These are phyloP conservation scores for Vulpes vulpes DNA, from an alignment of 2,113 vertebrate genomes.

Conservation along the genomic window DNA sequence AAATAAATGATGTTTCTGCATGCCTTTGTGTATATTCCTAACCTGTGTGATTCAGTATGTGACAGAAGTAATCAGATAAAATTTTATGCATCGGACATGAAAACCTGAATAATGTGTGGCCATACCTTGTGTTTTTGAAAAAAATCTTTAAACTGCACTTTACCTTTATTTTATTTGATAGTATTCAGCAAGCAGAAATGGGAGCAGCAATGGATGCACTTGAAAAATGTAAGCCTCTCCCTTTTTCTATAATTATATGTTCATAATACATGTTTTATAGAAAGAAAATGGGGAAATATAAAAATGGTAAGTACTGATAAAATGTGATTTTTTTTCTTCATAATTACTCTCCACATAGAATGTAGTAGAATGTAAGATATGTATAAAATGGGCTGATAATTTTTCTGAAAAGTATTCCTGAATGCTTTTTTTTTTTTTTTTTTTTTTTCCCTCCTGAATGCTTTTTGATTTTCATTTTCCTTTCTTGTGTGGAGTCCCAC, in stretches of 20 bases:
- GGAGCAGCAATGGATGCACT: slow-evolving; percentile 99
- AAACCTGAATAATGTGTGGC: slow-evolving; percentile 57
- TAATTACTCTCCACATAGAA: slow-evolving; percentile 62
- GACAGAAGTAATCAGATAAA: slow-evolving; percentile 52
- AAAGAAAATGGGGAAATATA: slow-evolving; percentile 66
- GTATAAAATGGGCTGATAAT: background rate
- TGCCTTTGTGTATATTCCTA: slow-evolving; percentile 9
- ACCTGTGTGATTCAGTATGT: background rate
- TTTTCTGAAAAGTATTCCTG: background rate
- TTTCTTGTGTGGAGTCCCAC: background rate
- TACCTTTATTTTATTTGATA: slow-evolving; percentile 85
- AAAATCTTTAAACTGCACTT: slow-evolving; percentile 53
- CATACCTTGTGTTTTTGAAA: slow-evolving; percentile 29
- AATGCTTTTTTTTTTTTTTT: no score
- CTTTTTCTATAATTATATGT: slow-evolving; percentile 51
- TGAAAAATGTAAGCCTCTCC: slow-evolving; percentile 96
- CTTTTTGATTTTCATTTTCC: slow-evolving; percentile 37
- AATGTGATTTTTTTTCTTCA: slow-evolving; percentile 65
- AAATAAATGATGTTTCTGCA: slow-evolving; percentile 57
- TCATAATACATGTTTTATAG: slow-evolving; percentile 66
- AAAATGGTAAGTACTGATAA: slow-evolving; percentile 51
- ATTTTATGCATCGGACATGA: slow-evolving; percentile 19
- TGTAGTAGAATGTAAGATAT: slow-evolving; percentile 36
- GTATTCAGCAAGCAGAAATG: slow-evolving; percentile 99
- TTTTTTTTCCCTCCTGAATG: no score